phyloP scores from a whole-genome alignment of 2,797 vertebrate species.

The Streptopelia turtur region DNA sequence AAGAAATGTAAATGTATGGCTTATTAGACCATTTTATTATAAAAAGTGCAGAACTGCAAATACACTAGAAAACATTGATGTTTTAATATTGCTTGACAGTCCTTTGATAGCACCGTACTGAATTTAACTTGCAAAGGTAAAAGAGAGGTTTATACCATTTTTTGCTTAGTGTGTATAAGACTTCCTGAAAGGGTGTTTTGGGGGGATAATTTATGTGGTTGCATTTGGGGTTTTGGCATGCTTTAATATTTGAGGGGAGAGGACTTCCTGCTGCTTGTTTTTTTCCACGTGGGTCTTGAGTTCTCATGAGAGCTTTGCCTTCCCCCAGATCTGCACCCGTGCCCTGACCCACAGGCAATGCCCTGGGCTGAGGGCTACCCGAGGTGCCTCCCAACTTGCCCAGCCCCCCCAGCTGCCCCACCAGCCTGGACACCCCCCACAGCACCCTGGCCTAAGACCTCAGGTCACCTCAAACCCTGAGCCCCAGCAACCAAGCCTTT shows the following conservation, averaged over 20 bases:
- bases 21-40: conserved; percentile 35
- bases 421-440: neutral
- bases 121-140: neutral
- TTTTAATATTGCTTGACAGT: neutral
- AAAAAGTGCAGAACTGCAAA: conserved; percentile 14
- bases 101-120: neutral
- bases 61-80: neutral
- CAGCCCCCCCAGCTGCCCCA: neutral
- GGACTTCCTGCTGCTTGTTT: neutral
- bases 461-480: neutral
- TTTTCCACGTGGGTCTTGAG: neutral
- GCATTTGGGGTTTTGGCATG: neutral
- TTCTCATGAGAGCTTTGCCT: neutral
- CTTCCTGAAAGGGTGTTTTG: neutral
- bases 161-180: neutral
- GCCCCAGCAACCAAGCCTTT: neutral
- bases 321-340: rapidly evolving
- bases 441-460: neutral
- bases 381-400: neutral
- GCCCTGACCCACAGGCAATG: neutral
- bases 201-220: neutral
- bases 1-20: conserved; percentile 27
- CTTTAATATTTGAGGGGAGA: neutral
- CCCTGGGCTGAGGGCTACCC: neutral
- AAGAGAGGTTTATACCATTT: neutral